Evolutionary conservation across 1,140 invertebrate genomes (phyloP), one percentile per base, ranked within the genome.

Genomic region (Gonatopus flavifemur): DNA sequence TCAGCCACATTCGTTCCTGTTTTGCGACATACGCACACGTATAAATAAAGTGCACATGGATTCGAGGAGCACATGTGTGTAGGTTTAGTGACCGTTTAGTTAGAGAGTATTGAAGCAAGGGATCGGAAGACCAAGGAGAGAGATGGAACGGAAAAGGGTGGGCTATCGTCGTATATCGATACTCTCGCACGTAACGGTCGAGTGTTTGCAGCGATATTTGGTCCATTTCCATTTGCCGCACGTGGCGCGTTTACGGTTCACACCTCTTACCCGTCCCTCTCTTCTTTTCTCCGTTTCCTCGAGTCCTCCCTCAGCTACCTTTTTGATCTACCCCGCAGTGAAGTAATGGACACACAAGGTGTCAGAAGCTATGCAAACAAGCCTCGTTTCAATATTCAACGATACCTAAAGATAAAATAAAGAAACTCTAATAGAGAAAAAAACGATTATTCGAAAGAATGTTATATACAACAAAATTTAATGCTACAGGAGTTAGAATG

Each of bases 221-320:
- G 67, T 75, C 69, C 72, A 72, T 72, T 74, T 74, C 74, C 74
- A 77, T 77, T 77, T 70, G 72, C 49, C 67, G 71, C 74, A 77
- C 74, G 74, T 76, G 73, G 67, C 73, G 71, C 72, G 64, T 62
- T 69, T 66, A 69, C 61, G 57, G 58, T 65, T 69, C 67, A 57
- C 67, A 69, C 67, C 63, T 69, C 61, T 64, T 66, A 62, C 54
- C 46, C 47, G 39, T 37, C 51, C 48, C 16, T 49, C 45, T 39
- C 33, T 37, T 37, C 18, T 24, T 41, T 41, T 45, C 43, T 22
- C 50, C 35, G 37, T 16, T 16, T 46, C 18, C 32, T 47, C 30
- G 13, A 31, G 24, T 46, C 45, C 22, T 28, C 36, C 50, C 31
- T 42, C 18, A 49, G 25, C 39, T 22, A 37, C 28, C 13, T 39